Evolutionary conservation across 2,113 vertebrate genomes (phyloP), one percentile per base, ranked within the genome.

Genomic region (Clarias batrachus): DNA sequence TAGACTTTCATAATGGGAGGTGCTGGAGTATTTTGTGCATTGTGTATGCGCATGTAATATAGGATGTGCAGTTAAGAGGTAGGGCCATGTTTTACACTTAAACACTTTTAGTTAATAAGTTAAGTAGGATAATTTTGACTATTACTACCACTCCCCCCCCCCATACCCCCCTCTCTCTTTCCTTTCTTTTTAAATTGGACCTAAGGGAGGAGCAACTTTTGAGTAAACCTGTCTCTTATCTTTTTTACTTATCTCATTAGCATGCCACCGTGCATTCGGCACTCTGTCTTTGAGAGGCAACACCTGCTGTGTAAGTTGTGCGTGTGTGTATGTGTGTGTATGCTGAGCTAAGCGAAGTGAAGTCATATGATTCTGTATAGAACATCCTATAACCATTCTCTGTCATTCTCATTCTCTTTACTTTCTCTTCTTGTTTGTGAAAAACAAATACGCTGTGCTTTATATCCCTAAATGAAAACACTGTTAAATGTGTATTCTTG

Each of bases 21-120:
- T 87, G 19, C 70, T 48, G 52, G 66, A 37, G 9, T 54, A 62
- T 12, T 84, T 30, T 83, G 9, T 76, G 25, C 62, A 52, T 25
- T 3, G 59, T 82, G 4, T 41, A 17, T 84, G 83, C 30, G 86
- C 86, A 68, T 82, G 71, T 77, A 16, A 57, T 82, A 63, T 71
- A 89, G 76, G 25, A 27, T 37, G 73, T 56, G 87, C 84, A 65
- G 83, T 73, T 85, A 63, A 79, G 66, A 84, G 48, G 41, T 85
- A 77, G 70, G 80, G 79, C 84, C 82, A 81, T 85, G 30, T 81
- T 60, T 85, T 60, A 87, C 37, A 91, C 88, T 88, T 80, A 87
- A 91, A 90, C 87, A 84, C 87, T 90, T 90, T 91, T 86, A 91
- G 89, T 83, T 82, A 74, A 84, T 87, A 86, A 88, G 73, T 85